Conservation (phyloP, 1,140 invertebrate genomes). For the Hermatobates lingyangjiaoensis region DNA sequence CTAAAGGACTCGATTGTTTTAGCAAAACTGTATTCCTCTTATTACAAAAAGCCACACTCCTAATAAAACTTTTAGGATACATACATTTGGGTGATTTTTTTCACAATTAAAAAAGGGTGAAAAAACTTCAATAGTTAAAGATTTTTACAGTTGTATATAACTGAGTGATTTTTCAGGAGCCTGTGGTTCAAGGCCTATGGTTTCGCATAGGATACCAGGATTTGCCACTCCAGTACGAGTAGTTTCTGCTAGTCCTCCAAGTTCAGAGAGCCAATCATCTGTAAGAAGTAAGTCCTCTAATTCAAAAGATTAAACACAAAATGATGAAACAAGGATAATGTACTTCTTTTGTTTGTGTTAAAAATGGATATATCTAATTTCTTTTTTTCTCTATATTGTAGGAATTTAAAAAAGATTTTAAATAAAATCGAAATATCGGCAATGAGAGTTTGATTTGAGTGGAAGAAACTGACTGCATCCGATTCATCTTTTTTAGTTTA, state of each 20-base stretch:
- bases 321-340: neutral
- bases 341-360: no score
- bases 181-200: neutral
- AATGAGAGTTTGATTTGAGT: no score
- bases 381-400: neutral
- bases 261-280: no score
- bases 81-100: neutral
- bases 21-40: no score
- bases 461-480: no score
- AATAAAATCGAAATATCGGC: no score
- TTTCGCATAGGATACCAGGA: conserved; percentile 11
- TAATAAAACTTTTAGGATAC: neutral
- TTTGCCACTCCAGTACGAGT: conserved; percentile 8
- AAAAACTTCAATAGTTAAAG: neutral
- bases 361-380: neutral
- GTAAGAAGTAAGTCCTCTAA: conserved; percentile 9
- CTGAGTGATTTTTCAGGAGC: neutral
- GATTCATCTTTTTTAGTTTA: no score
- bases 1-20: no score
- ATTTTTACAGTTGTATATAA: conserved; percentile 2
- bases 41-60: neutral
- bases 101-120: neutral
- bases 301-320: neutral
- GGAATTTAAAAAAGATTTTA: neutral
- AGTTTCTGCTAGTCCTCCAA: conserved; percentile 7